Conservation (phyloP, 2,113 vertebrate genomes). For the Piaya cayana region DNA sequence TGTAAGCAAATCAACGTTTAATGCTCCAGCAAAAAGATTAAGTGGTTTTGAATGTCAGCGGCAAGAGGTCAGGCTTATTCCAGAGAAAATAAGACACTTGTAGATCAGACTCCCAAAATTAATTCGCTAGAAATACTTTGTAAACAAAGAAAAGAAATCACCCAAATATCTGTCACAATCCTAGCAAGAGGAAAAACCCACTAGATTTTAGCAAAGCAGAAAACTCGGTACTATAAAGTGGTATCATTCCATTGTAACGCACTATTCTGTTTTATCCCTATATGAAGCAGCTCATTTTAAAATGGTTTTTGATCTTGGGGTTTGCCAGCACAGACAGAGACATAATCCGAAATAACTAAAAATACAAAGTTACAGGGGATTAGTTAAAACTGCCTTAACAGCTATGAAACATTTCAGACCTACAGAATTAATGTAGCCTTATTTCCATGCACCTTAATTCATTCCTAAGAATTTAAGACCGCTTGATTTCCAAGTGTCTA, state of each 20-base stretch:
- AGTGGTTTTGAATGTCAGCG: neutral
- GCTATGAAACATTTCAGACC: neutral
- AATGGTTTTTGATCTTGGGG: accelerated
- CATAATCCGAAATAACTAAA: neutral
- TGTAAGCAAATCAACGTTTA: neutral
- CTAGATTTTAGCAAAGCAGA: neutral
- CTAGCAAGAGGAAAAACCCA: neutral
- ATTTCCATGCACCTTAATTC: neutral
- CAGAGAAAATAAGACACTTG: neutral
- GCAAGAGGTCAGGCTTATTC: neutral
- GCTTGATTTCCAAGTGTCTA: neutral
- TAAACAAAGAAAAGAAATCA: neutral
- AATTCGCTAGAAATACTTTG: neutral
- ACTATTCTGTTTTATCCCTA: neutral
- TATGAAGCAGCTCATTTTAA: neutral
- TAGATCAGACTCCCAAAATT: neutral
- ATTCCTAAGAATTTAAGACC: neutral
- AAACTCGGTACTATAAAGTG: too few species aligned
- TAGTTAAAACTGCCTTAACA: neutral
- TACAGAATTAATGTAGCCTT: neutral
- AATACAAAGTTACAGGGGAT: neutral
- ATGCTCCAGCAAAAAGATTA: accelerated
- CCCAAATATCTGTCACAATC: neutral
- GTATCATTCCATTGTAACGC: accelerated
- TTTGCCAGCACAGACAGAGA: neutral